Percentiles rank a stretch among this genome's conserved stretches.
phyloP scores from a whole-genome alignment of 2,888 invertebrate species.

The Imbricaverruca yamaguchii region DNA sequence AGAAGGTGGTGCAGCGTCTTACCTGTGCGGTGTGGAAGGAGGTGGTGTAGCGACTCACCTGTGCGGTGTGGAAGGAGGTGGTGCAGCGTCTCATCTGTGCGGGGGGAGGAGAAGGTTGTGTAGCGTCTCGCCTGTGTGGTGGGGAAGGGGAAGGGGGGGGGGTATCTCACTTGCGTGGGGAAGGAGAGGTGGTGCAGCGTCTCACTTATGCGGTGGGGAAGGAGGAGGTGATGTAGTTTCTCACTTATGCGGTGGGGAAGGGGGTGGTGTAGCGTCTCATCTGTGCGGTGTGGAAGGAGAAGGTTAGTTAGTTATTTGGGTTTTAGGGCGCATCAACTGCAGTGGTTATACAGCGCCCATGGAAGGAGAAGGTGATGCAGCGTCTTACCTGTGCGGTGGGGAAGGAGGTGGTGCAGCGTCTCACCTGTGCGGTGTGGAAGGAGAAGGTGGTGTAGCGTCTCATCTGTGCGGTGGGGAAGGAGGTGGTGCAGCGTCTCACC shows the following conservation, averaged over 20 bases:
- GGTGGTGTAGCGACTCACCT: not conserved
- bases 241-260: no score
- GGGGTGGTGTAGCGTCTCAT: not conserved
- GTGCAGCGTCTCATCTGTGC: no score
- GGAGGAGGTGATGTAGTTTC: not conserved
- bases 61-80: conserved; percentile 11
- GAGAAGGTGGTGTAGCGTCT: conserved; percentile 15
- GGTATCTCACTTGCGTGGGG: not conserved
- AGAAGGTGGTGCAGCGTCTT: conserved; percentile 13
- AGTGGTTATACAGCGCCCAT: no score
- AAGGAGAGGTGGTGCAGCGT: no score
- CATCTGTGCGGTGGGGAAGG: no score
- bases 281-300: conserved; percentile 11
- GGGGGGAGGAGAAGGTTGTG: no score
- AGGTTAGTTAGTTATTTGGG: no score
- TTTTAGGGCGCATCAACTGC: no score
- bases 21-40: no score
- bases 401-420: not conserved
- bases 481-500: not conserved
- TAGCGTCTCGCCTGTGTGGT: not conserved
- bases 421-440: conserved; percentile 12
- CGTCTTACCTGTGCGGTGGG: no score
- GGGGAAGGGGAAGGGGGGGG: conserved; percentile 13
- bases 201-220: conserved; percentile 12
- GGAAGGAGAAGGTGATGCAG: conserved; percentile 4